phyloP scores from a whole-genome alignment of 2,888 invertebrate genomes.

The Perizoma flavofasciatum region DNA sequence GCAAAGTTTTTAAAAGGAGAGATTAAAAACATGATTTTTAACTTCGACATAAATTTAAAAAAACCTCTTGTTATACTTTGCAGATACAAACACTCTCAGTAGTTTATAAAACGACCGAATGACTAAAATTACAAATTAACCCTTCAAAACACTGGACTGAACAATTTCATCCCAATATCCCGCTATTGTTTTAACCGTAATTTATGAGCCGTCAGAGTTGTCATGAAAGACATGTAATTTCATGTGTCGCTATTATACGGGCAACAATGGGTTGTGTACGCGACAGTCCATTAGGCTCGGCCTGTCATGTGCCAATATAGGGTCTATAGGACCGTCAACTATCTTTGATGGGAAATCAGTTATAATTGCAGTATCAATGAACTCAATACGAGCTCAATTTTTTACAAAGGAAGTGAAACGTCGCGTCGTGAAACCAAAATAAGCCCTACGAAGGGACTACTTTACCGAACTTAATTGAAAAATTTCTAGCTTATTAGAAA shows the following conservation, averaged over 20 bases:
- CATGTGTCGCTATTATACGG: slow-evolving; percentile 63
- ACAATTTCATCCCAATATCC: slow-evolving; percentile 17
- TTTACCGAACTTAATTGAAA: too few relatives aligned
- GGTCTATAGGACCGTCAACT: slow-evolving; percentile 8
- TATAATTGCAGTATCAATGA: slow-evolving; percentile 6
- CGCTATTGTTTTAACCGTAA: slow-evolving; percentile 52
- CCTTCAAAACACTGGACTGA: slow-evolving; percentile 1
- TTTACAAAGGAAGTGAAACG: too few relatives aligned
- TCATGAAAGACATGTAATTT: slow-evolving; percentile 73
- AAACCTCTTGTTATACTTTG: too few relatives aligned
- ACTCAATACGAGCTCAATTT: not conserved
- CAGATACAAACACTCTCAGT: not conserved
- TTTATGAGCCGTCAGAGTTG: slow-evolving; percentile 60
- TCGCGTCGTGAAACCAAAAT: too few relatives aligned
- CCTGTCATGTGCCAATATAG: slow-evolving; percentile 12
- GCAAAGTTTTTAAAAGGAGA: slow-evolving; percentile 1
- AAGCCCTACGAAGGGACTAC: too few relatives aligned
- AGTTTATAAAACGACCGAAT: too few relatives aligned
- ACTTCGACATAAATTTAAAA: too few relatives aligned
- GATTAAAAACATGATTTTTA: not conserved
- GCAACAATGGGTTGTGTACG: slow-evolving; percentile 70
- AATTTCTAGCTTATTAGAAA: too few relatives aligned
- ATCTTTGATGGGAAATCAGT: slow-evolving; percentile 19
- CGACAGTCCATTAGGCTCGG: slow-evolving; percentile 51
- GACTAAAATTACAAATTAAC: not conserved